Conservation (phyloP, 2,797 vertebrate genomes). For the Notolepis coatsorum region DNA sequence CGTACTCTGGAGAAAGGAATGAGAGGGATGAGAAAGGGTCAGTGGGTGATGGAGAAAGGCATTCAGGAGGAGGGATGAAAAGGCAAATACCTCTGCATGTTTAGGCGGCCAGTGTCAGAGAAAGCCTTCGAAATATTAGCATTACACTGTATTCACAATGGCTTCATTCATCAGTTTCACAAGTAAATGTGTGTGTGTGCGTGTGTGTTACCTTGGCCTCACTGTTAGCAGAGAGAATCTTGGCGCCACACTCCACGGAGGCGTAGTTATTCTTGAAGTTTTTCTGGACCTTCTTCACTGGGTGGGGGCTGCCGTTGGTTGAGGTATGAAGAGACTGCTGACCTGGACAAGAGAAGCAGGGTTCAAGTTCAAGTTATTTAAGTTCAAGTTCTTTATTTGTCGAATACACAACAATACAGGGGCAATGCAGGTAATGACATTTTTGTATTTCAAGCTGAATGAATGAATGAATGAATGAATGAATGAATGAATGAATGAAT, state of each 20-base stretch:
- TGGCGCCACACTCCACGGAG: slow-evolving; percentile 98
- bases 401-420: no score
- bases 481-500: no score
- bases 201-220: slow-evolving; percentile 91
- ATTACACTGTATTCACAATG: neutral
- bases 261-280: slow-evolving; percentile 99
- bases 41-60: neutral
- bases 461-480: no score
- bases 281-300: slow-evolving; percentile 95
- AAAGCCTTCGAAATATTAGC: neutral
- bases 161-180: neutral
- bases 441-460: no score
- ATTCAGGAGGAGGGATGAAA: no score
- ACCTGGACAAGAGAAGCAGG: slow-evolving; percentile 75
- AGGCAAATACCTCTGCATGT: neutral
- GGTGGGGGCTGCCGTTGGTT: slow-evolving; percentile 86
- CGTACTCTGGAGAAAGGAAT: slow-evolving; percentile 84
- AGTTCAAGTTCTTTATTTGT: no score
- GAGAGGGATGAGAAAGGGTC: neutral
- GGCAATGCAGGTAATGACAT: no score
- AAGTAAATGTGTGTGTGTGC: neutral
- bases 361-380: no score
- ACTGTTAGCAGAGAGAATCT: slow-evolving; percentile 95
- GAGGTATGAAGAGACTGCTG: slow-evolving; percentile 94
- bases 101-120: neutral